phyloP scores from a whole-genome alignment of 2,888 invertebrate genomes.

The Philaethria dido region DNA sequence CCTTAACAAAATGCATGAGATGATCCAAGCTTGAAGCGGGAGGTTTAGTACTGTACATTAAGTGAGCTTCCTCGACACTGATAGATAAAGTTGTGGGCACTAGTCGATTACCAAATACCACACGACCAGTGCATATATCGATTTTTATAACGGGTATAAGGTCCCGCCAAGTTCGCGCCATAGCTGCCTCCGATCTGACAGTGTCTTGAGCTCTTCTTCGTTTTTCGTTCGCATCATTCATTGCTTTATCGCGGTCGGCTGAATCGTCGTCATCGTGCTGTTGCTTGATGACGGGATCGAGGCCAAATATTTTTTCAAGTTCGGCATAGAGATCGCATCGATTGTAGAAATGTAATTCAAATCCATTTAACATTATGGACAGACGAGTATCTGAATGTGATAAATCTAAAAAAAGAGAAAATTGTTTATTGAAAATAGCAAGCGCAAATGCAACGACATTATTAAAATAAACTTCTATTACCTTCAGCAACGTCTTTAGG shows the following conservation, averaged over 20 bases:
- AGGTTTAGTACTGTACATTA: constrained; percentile 97
- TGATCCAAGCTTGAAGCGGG: constrained; percentile 96
- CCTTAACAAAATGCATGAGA: constrained; percentile 98
- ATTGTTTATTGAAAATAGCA: neutral
- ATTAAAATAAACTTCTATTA: constrained; percentile 56
- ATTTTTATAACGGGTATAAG: constrained; percentile 98
- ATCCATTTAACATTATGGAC: constrained; percentile 95
- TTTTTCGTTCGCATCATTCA: constrained; percentile 86
- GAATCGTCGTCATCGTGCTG: constrained; percentile 84
- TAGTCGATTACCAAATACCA: constrained; percentile 97
- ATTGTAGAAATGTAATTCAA: constrained; percentile 98
- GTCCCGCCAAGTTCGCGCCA: constrained; percentile 96
- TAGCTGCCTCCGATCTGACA: constrained; percentile 90
- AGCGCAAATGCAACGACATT: constrained; percentile 51
- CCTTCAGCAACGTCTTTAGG: constrained; percentile 98
- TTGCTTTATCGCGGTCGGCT: constrained; percentile 82
- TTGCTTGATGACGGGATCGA: constrained; percentile 90
- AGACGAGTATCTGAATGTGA: constrained; percentile 97
- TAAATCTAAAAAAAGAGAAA: constrained; percentile 85
- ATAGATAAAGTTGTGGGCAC: constrained; percentile 96
- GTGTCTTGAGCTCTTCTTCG: constrained; percentile 78
- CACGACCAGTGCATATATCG: constrained; percentile 94
- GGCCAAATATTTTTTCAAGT: constrained; percentile 94
- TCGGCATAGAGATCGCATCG: constrained; percentile 93
- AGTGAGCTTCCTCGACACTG: constrained; percentile 96